Evolutionary conservation across 2,888 invertebrate genomes (phyloP).

Genomic region (Athalia circularis): DNA sequence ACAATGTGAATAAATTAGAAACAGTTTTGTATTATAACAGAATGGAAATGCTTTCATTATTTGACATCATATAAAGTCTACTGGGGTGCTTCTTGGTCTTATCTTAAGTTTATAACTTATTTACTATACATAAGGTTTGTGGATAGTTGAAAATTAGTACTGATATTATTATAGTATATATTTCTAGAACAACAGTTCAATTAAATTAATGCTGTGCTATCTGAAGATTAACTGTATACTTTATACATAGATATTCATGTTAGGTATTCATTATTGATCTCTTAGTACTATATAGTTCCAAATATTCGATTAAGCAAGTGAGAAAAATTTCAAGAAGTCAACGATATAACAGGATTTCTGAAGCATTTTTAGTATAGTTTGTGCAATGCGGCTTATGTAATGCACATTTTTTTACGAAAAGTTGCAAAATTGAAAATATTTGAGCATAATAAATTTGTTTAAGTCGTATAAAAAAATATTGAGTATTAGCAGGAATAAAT

Average conservation of each 20-base stretch:
- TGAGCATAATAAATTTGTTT: too few species aligned
- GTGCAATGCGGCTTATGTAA: too few species aligned
- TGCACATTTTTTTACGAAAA: too few species aligned
- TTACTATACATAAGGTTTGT: slow-evolving; percentile 22
- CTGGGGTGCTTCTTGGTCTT: slow-evolving; percentile 19
- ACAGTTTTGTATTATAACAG: not conserved
- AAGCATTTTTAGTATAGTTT: too few species aligned
- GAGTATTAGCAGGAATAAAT: too few species aligned
- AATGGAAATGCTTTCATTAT: slow-evolving; percentile 17
- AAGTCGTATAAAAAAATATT: too few species aligned
- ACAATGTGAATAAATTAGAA: not conserved
- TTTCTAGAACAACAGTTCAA: slow-evolving; percentile 43
- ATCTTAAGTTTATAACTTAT: slow-evolving; percentile 1
- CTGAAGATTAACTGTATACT: slow-evolving; percentile 2
- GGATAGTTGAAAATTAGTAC: slow-evolving; percentile 11
- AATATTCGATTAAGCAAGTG: not conserved
- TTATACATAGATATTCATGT: slow-evolving; percentile 12
- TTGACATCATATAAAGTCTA: slow-evolving; percentile 24
- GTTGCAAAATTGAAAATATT: too few species aligned
- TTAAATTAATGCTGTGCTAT: slow-evolving; percentile 45
- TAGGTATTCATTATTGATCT: slow-evolving; percentile 25
- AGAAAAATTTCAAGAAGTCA: too few species aligned
- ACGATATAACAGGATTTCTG: too few species aligned
- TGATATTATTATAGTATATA: slow-evolving; percentile 36
- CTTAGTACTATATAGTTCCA: slow-evolving; percentile 13